Evolutionary conservation across 1,140 invertebrate species (phyloP), one percentile per base, ranked within the genome.

Genomic region (Cyphomyrmex costatus): DNA sequence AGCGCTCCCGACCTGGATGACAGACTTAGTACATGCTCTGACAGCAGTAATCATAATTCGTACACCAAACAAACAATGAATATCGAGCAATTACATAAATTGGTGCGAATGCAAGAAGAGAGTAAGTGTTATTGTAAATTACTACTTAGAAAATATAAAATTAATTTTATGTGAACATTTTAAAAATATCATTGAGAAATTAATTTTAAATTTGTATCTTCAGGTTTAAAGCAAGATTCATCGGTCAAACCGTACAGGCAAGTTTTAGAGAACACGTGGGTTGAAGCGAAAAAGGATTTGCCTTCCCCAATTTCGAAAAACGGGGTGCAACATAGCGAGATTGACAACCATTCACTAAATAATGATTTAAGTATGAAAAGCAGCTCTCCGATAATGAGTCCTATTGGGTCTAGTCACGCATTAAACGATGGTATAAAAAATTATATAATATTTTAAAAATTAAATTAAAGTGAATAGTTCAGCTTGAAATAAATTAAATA

Each of bases 1-100:
- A 95, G 94, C 71, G 94, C 94, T 6, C 94, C 94, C 2, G 95
- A 93, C 49, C 71, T 93, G 36, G 91, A 92, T n/a, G 92, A 93
- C 42, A 85, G 90, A 21, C 80, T 93, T 14, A 92, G 92, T 27
- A 88, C 89, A 4, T 94, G 93, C 66, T 95, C 95, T 1, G 94
- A 95, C 58, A 92, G 92, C 61, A 93, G 92, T 36, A 94, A 93
- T 87, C 92, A 92, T 8, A 93, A 91, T 27, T 94, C 94, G 0
- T 94, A 92, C 14, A 93, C 88, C 7, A 93, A 91, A 42, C 86
- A 88, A 12, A 88, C 89, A 7, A 93, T 92, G 86, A 93, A 94
- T 82, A 89, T 92, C 10, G 92, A 94, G 58, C 86, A 91, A 27
- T 63, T 93, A 7, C 91, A 93, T 42, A 92, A 94, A 49, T 86